Conservation (phyloP, 1,140 invertebrate species). For the Sarcophaga bullata region DNA sequence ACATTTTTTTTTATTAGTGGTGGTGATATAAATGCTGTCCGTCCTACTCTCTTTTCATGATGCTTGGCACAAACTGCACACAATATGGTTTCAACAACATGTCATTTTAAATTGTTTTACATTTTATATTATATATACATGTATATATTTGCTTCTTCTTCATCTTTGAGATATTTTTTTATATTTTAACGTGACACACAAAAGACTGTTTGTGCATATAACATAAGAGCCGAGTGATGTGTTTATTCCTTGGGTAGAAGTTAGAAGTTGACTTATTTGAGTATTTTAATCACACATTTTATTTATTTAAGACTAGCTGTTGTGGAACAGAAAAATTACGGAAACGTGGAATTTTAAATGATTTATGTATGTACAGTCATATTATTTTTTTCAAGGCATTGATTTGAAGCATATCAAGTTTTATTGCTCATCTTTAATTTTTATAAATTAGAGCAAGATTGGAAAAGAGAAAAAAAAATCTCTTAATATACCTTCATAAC, state of each 20-base stretch:
- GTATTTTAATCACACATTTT: constrained; percentile 6
- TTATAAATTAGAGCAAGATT: too few species aligned
- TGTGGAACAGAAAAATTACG: background rate
- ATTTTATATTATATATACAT: too few species aligned
- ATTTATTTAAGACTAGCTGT: background rate
- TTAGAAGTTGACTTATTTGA: background rate
- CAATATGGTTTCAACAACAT: constrained; percentile 35
- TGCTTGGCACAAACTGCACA: background rate
- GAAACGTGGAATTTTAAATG: constrained; percentile 13
- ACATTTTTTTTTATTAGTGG: constrained; percentile 29
- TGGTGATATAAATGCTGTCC: background rate
- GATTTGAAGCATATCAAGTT: background rate
- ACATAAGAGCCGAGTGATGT: background rate
- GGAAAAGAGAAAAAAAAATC: too few species aligned
- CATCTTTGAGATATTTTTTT: too few species aligned
- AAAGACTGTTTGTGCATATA: background rate
- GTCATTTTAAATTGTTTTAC: constrained; percentile 34
- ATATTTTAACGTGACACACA: too few species aligned
- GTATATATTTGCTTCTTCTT: too few species aligned
- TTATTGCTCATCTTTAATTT: background rate
- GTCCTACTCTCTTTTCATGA: background rate
- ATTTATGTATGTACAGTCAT: background rate
- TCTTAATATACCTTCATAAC: too few species aligned
- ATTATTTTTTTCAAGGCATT: background rate
- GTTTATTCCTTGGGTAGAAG: background rate